phyloP scores from a whole-genome alignment of 2,888 invertebrate species.

The Copidosoma aretas region DNA sequence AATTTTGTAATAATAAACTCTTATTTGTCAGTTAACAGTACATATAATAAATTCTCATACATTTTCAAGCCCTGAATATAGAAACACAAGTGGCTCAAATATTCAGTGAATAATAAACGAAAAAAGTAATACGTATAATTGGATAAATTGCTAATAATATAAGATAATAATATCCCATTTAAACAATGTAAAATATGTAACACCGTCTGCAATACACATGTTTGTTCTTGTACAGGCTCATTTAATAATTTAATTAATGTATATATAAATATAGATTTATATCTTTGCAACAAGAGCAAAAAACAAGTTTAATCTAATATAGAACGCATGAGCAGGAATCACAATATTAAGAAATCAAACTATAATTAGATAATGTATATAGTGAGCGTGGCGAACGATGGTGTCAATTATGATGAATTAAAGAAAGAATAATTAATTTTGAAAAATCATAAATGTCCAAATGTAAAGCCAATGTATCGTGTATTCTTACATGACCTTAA shows the following conservation, averaged over 20 bases:
- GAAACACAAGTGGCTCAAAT: conserved; percentile 35
- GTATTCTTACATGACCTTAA: conserved; percentile 20
- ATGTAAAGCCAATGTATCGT: conserved; percentile 33
- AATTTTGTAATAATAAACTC: conserved; percentile 33
- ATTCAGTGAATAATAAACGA: conserved; percentile 34
- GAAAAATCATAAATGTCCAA: neutral
- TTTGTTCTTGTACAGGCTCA: conserved; percentile 42
- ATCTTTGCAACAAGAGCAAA: conserved; percentile 34
- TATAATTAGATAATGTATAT: conserved; percentile 23
- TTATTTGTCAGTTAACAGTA: conserved; percentile 37
- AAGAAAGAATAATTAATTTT: conserved; percentile 12
- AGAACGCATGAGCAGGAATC: conserved; percentile 38
- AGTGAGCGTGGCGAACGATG: conserved; percentile 33
- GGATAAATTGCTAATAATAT: conserved; percentile 29
- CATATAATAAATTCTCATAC: conserved; percentile 35
- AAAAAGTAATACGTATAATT: conserved; percentile 38
- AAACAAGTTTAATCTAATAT: conserved; percentile 36
- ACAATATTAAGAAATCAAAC: conserved; percentile 25
- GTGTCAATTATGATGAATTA: conserved; percentile 31
- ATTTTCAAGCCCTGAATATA: conserved; percentile 40
- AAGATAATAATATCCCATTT: conserved; percentile 30
- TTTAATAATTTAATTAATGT: conserved; percentile 23
- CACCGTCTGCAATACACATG: conserved; percentile 47
- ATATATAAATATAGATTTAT: conserved; percentile 19
- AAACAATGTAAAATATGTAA: conserved; percentile 38